Conservation (phyloP, 2,888 invertebrate genomes). For the Oscheius onirici region DNA sequence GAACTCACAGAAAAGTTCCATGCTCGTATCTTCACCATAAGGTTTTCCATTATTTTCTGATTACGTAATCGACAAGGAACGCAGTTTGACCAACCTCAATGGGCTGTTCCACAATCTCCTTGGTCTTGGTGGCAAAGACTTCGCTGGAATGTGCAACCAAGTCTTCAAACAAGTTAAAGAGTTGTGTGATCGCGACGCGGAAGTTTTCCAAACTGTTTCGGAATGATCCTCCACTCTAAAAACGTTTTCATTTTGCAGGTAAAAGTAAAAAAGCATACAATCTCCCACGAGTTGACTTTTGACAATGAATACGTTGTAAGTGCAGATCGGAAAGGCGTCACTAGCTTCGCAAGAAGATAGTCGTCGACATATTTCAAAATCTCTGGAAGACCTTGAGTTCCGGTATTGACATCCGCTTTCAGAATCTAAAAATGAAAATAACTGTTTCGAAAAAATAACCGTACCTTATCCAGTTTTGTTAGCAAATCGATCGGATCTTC, state of each 20-base stretch:
- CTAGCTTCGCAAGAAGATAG: slow-evolving; percentile 15
- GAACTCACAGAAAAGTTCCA: slow-evolving; percentile 33
- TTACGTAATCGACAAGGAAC: not conserved
- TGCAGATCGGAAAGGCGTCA: slow-evolving; percentile 16
- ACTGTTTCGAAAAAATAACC: too few species aligned
- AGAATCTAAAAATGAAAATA: not conserved
- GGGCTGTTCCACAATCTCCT: slow-evolving; percentile 17
- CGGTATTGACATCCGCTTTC: not conserved
- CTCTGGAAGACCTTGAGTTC: not conserved
- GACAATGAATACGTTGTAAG: slow-evolving; percentile 17
- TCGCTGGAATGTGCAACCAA: slow-evolving; percentile 3
- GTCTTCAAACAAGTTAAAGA: slow-evolving; percentile 22
- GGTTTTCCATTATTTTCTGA: slow-evolving; percentile 38
- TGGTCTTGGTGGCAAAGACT: slow-evolving; percentile 9
- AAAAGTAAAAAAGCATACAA: not conserved
- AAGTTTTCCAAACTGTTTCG: slow-evolving; percentile 29
- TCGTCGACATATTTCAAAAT: not conserved
- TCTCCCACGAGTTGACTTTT: slow-evolving; percentile 21
- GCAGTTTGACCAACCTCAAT: slow-evolving; percentile 10
- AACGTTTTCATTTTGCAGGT: too few species aligned
- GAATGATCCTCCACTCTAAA: slow-evolving; percentile 26
- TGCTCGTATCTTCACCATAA: slow-evolving; percentile 32
- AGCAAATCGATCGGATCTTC: slow-evolving; percentile 16
- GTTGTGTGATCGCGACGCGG: slow-evolving; percentile 7
- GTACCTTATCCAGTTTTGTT: slow-evolving; percentile 24